Conservation (phyloP, 2,888 invertebrate species). For the Alloplasta piceator region DNA sequence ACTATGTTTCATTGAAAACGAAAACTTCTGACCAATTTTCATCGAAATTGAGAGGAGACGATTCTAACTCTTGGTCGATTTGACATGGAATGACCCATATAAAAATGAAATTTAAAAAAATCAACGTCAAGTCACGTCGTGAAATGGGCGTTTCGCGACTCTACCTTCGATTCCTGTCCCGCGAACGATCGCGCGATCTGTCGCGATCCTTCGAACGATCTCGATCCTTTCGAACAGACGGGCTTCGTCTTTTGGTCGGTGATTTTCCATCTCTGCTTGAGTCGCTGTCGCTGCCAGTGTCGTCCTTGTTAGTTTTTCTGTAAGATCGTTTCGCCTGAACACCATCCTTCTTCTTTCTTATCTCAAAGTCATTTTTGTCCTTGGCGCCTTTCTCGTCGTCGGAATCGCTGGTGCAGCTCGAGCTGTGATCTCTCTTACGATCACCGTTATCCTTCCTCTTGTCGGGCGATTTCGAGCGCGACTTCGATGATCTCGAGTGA, state of each 20-base stretch:
- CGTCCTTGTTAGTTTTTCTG: slow-evolving; percentile 92
- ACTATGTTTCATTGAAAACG: too few relatives aligned
- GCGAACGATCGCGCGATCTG: slow-evolving; percentile 83
- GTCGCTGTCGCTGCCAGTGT: slow-evolving; percentile 87
- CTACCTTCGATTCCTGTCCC: slow-evolving; percentile 80
- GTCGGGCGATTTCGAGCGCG: slow-evolving; percentile 78
- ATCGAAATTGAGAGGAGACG: too few relatives aligned
- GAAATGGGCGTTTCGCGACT: slow-evolving; percentile 76
- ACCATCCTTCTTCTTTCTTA: slow-evolving; percentile 91
- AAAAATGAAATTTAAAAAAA: too few relatives aligned
- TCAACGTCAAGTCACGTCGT: too few relatives aligned
- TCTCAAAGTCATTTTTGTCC: slow-evolving; percentile 87
- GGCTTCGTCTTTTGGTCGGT: slow-evolving; percentile 78
- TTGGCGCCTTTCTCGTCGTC: slow-evolving; percentile 79
- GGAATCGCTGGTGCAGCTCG: slow-evolving; percentile 74
- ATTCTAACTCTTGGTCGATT: too few relatives aligned
- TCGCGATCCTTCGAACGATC: slow-evolving; percentile 81
- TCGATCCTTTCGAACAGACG: slow-evolving; percentile 81
- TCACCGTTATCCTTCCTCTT: slow-evolving; percentile 77
- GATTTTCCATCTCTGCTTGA: slow-evolving; percentile 85
- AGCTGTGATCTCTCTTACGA: slow-evolving; percentile 75
- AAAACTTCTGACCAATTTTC: too few relatives aligned
- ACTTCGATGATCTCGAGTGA: slow-evolving; percentile 78
- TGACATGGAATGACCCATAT: too few relatives aligned
- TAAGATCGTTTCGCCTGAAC: slow-evolving; percentile 95